A percentile compares a stretch with the other conserved stretches of the same genome.
phyloP scores from a whole-genome alignment of 1,140 invertebrate species.

The Nylanderia fulva region DNA sequence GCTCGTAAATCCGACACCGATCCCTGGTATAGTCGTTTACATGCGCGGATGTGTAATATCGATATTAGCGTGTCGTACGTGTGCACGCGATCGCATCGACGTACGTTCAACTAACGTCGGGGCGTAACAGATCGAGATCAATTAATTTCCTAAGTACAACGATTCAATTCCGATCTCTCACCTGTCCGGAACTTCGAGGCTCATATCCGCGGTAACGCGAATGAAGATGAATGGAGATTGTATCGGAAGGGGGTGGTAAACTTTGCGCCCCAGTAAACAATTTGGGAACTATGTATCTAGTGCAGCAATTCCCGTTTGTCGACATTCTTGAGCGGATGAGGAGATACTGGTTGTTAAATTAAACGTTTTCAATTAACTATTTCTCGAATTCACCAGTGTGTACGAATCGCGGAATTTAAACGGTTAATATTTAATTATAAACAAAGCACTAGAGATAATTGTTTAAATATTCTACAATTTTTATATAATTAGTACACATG shows the following conservation, averaged over 20 bases:
- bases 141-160: conserved; percentile 39
- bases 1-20: conserved; percentile 63
- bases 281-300: conserved; percentile 13
- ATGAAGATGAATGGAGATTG: conserved; percentile 39
- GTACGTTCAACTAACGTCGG: conserved; percentile 11
- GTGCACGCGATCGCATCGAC: conserved; percentile 22
- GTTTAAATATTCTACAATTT: not conserved
- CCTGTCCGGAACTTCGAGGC: not conserved
- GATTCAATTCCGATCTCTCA: conserved; percentile 55
- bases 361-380: conserved; percentile 19
- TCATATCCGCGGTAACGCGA: conserved; percentile 7
- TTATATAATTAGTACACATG: not conserved
- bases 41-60: conserved; percentile 43
- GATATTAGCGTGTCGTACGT: conserved; percentile 4
- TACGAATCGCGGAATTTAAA: not conserved
- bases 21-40: conserved; percentile 48
- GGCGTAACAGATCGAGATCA: conserved; percentile 37
- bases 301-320: not conserved
- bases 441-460: not conserved
- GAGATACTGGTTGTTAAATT: conserved; percentile 36
- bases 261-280: conserved; percentile 33
- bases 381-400: not conserved
- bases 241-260: not conserved
- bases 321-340: conserved; percentile 2
- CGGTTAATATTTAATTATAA: not conserved